Percentiles rank a stretch among this genome's conserved stretches.
Evolutionary conservation across 2,113 vertebrate genomes (phyloP).

Genomic region (Pseudopodoces humilis): DNA sequence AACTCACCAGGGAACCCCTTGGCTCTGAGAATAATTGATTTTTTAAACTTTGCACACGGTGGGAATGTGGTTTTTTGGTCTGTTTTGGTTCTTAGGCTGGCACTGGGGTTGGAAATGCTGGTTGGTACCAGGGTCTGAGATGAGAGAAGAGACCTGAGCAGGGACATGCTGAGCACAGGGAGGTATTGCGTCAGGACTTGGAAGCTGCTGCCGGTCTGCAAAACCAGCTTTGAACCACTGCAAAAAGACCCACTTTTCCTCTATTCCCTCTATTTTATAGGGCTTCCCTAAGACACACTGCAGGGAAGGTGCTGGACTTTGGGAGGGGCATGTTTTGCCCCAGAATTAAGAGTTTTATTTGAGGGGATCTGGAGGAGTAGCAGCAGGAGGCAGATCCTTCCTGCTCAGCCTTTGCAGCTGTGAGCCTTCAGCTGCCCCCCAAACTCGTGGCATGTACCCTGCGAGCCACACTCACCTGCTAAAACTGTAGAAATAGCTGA

Average conservation of each 20-base stretch:
- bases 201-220: not conserved
- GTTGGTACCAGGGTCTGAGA: not conserved
- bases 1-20: not conserved
- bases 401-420: not conserved
- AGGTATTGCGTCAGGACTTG: not conserved
- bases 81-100: not conserved
- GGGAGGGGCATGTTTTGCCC: fast-evolving
- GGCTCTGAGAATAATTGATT: not conserved
- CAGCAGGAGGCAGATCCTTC: fast-evolving
- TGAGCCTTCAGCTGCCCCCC: not conserved
- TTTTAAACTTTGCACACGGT: not conserved
- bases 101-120: not conserved
- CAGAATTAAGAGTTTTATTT: not conserved
- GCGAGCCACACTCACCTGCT: not conserved
- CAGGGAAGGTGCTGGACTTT: not conserved
- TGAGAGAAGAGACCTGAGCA: not conserved
- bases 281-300: not conserved
- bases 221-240: not conserved
- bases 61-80: not conserved
- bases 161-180: not conserved
- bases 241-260: not conserved
- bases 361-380: not conserved
- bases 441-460: not conserved
- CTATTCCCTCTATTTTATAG: not conserved
- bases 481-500: not conserved